Evolutionary conservation across 2,888 invertebrate species (phyloP), one percentile per base, ranked within the genome.

Genomic region (Parochlus steinenii): DNA sequence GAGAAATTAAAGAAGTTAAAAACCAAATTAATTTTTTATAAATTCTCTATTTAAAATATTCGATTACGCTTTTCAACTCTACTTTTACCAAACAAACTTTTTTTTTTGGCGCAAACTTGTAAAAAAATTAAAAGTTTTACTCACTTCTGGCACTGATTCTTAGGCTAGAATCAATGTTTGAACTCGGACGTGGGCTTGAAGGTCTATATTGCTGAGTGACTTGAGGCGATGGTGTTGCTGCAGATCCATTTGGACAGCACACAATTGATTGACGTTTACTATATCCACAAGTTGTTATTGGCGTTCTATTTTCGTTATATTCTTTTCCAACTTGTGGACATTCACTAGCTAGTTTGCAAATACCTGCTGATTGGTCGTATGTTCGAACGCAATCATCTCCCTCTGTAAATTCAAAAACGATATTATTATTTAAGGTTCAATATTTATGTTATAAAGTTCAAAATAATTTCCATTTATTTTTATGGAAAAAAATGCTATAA

Each of bases 221-320:
- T 7, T 11, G 10, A 18, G 4, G 15, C 23, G 32, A n/a, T 32
- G 32, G 15, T 11, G 5, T 11, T 6, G 20, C 18, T 10, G 14
- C 15, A 2, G 14, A 17, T 17, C 10, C 12, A 20, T 20, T 5
- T 7, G 38, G 31, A 31, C 44, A 44, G 17, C 44, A 44, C 14
- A 44, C 33, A 5, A 42, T 31, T 8, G 40, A 31, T 20, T 36
- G 19, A 12, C 34, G 14, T 6, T 38, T 26, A 5, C 35, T 27
- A 31, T 39, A 41, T 11, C 35, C 12, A 11, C 15, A 28, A 11
- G 15, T 28, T 10, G 62, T 56, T 8, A 22, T 22, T 10, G 22
- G 22, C 6, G 6, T 14, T 17, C 17, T 15, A 16, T 8, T 14
- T 8, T 14, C n/a, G 10, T 12, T 14, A 7, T 28, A 14, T 6